These are phyloP conservation scores for Spisula subtruncata DNA, from an alignment of 2,888 invertebrate species.

Conservation along the genomic window DNA sequence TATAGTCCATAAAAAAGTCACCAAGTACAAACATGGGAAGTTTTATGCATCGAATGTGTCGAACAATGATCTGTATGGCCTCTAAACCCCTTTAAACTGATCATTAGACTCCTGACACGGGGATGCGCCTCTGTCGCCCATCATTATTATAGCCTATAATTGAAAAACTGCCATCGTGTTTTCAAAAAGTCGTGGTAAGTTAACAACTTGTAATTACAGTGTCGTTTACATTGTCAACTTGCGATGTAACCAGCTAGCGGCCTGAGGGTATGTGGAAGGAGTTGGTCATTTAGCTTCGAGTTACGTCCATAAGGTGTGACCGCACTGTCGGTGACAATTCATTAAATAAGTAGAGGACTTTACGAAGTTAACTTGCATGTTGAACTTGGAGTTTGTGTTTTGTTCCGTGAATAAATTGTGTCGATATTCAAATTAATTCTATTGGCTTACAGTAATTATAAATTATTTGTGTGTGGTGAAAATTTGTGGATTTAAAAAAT, in stretches of 20 bases:
- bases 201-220: constrained; percentile 40
- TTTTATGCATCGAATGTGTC: too few species aligned
- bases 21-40: too few species aligned
- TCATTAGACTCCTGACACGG: background rate
- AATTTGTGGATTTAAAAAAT: background rate
- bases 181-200: constrained; percentile 15
- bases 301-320: constrained; percentile 34
- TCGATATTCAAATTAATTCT: background rate
- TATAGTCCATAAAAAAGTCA: too few species aligned
- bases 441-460: background rate
- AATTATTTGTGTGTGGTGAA: background rate
- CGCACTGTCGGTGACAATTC: constrained; percentile 49
- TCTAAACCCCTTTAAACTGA: background rate
- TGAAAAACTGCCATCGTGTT: constrained; percentile 36
- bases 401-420: background rate
- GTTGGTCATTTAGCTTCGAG: constrained; percentile 44
- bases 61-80: too few species aligned
- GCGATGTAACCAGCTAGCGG: constrained; percentile 14
- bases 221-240: constrained; percentile 46
- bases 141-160: constrained; percentile 27
- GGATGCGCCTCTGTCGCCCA: background rate
- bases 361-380: constrained; percentile 12
- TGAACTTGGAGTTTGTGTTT: background rate
- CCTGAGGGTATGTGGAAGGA: constrained; percentile 15
- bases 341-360: constrained; percentile 15